Evolutionary conservation across 2,888 invertebrate species (phyloP).

Genomic region (Lepidochitona cinerea): DNA sequence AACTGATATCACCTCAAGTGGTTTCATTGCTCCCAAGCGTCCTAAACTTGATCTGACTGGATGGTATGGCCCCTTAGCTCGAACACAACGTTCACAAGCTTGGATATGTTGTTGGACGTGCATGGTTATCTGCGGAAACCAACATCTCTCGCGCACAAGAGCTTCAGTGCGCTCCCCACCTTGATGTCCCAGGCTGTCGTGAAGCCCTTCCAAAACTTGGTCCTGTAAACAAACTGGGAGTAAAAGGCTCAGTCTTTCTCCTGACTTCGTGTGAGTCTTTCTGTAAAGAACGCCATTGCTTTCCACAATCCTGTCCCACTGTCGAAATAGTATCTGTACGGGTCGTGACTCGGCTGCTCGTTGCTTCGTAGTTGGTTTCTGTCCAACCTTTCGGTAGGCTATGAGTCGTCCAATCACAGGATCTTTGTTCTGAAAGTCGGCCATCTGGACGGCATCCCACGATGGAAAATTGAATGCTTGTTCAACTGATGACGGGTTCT

Average conservation of each 20-base stretch:
- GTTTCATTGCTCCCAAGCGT: not conserved
- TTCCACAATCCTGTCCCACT: not conserved
- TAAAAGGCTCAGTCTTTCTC: not conserved
- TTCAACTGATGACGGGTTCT: too few species aligned
- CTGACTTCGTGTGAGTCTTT: not conserved
- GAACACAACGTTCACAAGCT: not conserved
- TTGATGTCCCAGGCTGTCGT: conserved; percentile 9
- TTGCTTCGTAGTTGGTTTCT: too few species aligned
- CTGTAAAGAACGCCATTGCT: conserved; percentile 3
- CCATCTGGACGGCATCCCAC: not conserved
- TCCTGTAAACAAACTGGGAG: not conserved
- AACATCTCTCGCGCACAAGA: conserved; percentile 6
- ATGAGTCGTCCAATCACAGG: not conserved
- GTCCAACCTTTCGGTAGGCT: too few species aligned
- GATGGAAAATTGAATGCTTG: too few species aligned
- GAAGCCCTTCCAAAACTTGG: not conserved
- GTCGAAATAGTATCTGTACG: not conserved
- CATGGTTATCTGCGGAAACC: not conserved
- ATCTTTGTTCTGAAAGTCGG: not conserved
- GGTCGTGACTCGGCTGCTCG: not conserved
- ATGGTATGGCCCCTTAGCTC: not conserved
- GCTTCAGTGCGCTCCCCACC: not conserved
- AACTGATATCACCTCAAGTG: not conserved
- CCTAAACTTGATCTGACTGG: not conserved
- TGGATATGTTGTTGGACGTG: not conserved